These are phyloP conservation scores for Danaus melanippus DNA, from an alignment of 1,140 invertebrate genomes.

Conservation along the genomic window DNA sequence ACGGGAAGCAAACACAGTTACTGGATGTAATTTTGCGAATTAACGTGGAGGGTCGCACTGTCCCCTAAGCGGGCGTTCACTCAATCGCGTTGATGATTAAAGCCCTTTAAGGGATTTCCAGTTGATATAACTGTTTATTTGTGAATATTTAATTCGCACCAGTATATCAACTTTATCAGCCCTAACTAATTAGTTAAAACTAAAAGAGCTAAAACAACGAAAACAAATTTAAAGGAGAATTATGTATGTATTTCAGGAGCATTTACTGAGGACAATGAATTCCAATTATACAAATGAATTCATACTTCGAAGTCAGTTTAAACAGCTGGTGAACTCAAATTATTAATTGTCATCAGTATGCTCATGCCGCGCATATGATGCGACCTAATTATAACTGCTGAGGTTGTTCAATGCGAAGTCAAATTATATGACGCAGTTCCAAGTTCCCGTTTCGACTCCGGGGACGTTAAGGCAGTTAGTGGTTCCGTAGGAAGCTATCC, in stretches of 20 bases:
- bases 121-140: constrained; percentile 5
- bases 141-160: too few relatives aligned
- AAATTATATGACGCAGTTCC: constrained; percentile 40
- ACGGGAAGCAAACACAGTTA: constrained; percentile 28
- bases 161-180: too few relatives aligned
- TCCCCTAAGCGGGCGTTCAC: constrained; percentile 20
- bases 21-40: constrained; percentile 37
- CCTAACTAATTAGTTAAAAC: too few relatives aligned
- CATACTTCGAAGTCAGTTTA: too few relatives aligned
- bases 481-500: constrained; percentile 42
- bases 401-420: constrained; percentile 27
- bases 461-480: constrained; percentile 52
- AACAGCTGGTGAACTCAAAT: not conserved
- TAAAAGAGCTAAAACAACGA: too few relatives aligned
- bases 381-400: constrained; percentile 32
- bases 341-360: constrained; percentile 20
- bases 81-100: constrained; percentile 32
- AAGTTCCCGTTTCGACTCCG: constrained; percentile 24
- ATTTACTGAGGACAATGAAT: too few relatives aligned
- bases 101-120: constrained; percentile 17
- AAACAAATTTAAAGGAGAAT: too few relatives aligned
- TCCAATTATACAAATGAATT: too few relatives aligned
- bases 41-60: constrained; percentile 27
- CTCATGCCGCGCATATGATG: constrained; percentile 23
- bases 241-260: too few relatives aligned